phyloP scores from a whole-genome alignment of 2,113 vertebrate species.

The Amphiprion ocellaris region DNA sequence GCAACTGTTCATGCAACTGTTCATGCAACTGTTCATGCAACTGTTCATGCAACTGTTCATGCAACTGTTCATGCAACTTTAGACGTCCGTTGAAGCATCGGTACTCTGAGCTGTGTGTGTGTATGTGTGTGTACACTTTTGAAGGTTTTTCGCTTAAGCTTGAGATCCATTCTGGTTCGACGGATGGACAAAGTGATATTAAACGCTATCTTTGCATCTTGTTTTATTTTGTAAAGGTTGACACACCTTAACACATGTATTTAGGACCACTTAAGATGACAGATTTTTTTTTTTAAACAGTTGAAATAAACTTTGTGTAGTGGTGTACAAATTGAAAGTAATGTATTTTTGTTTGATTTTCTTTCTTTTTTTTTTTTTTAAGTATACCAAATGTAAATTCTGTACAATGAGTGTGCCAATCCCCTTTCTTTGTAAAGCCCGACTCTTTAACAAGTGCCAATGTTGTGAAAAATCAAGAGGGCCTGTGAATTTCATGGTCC shows the following conservation, averaged over 20 bases:
- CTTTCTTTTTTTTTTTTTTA: conserved; percentile 62
- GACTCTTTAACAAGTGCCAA: conserved; percentile 87
- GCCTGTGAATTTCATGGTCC: conserved; percentile 76
- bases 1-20: neutral
- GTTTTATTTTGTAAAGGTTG: conserved; percentile 67
- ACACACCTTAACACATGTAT: conserved; percentile 72
- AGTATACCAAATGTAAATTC: conserved; percentile 87
- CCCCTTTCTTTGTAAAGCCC: conserved; percentile 84
- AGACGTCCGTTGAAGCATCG: conserved; percentile 72
- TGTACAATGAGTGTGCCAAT: conserved; percentile 87
- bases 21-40: conserved; percentile 52
- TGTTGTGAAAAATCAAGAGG: conserved; percentile 82
- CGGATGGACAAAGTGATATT: conserved; percentile 73
- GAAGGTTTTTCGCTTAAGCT: conserved; percentile 72
- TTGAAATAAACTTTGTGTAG: conserved; percentile 78
- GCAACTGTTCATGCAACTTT: conserved; percentile 57
- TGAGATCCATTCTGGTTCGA: conserved; percentile 72
- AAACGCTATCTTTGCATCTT: conserved; percentile 78
- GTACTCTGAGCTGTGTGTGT: conserved; percentile 67
- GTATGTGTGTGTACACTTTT: conserved; percentile 60
- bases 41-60: too few relatives aligned
- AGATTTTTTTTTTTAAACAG: conserved; percentile 57
- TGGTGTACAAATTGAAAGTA: conserved; percentile 85
- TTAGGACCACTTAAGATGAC: conserved; percentile 78
- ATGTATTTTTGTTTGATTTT: conserved; percentile 72